Conservation (phyloP, 1,140 invertebrate genomes). For the Archivesica marissinica region DNA sequence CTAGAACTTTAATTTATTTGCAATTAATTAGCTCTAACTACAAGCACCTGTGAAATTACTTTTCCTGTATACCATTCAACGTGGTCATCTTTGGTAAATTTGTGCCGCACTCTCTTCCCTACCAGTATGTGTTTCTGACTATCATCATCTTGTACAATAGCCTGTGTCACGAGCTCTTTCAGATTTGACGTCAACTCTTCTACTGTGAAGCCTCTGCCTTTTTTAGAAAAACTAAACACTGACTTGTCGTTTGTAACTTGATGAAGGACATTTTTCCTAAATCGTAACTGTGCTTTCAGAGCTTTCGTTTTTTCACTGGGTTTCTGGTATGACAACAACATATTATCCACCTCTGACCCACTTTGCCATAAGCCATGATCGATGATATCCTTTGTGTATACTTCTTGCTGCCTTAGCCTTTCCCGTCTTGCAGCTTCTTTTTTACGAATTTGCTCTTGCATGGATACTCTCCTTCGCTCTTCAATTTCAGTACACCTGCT, state of each 20-base stretch:
- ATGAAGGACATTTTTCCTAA: constrained; percentile 30
- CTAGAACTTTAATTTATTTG: no score
- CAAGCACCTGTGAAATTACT: constrained; percentile 43
- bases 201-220: constrained; percentile 36
- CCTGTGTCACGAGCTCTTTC: constrained; percentile 40
- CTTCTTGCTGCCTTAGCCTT: constrained; percentile 26
- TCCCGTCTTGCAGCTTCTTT: constrained; percentile 16
- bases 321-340: constrained; percentile 11
- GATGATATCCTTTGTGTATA: constrained; percentile 31
- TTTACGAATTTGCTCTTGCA: constrained; percentile 37
- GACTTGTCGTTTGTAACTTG: constrained; percentile 6
- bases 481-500: constrained; percentile 18
- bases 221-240: neutral
- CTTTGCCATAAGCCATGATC: constrained; percentile 39
- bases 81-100: constrained; percentile 20
- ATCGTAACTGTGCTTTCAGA: constrained; percentile 40
- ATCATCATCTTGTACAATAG: constrained; percentile 42
- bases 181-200: constrained; percentile 35
- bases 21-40: no score
- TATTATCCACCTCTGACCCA: constrained; percentile 11
- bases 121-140: constrained; percentile 32
- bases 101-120: constrained; percentile 20
- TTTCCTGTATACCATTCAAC: constrained; percentile 38
- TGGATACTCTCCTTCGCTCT: neutral
- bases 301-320: constrained; percentile 15